Percentiles rank a stretch among this genome's conserved stretches.
Conservation (phyloP, 1,140 invertebrate species). For the Himalopsyche phryganea region DNA sequence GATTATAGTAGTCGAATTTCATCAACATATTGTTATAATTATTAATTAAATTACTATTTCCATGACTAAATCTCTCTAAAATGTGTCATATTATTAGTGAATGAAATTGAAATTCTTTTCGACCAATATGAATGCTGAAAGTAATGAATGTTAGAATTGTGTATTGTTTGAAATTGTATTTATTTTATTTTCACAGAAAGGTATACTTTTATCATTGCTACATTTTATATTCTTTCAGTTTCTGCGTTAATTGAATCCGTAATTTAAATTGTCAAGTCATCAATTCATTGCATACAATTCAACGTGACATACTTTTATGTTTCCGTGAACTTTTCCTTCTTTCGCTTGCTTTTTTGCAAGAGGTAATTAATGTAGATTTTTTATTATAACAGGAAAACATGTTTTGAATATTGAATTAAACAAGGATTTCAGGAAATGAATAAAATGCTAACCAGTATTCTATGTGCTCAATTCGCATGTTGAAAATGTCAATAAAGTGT, state of each 20-base stretch:
- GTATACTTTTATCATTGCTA: not conserved
- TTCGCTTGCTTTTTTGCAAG: not conserved
- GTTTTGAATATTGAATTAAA: no score
- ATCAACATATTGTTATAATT: constrained; percentile 15
- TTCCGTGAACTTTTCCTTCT: no score
- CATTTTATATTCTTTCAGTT: no score
- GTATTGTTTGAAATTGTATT: not conserved
- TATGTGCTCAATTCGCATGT: constrained; percentile 28
- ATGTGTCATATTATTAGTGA: constrained; percentile 32
- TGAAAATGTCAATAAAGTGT: constrained; percentile 22
- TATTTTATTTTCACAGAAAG: constrained; percentile 12
- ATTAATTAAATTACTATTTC: constrained; percentile 14
- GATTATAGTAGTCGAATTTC: constrained; percentile 23
- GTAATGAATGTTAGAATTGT: constrained; percentile 30
- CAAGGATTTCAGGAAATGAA: no score
- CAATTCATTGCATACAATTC: no score
- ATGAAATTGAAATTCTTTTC: constrained; percentile 33
- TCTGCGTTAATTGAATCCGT: no score
- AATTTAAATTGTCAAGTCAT: no score
- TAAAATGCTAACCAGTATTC: constrained; percentile 23
- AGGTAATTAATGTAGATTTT: no score
- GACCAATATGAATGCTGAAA: constrained; percentile 35
- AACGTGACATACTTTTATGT: no score
- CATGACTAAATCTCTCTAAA: constrained; percentile 35
- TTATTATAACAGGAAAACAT: not conserved